Percentiles rank a stretch among this genome's conserved stretches.
Conservation (phyloP, 37 sponge, comb jelly and placozoan species). For the Crambe crambe region DNA sequence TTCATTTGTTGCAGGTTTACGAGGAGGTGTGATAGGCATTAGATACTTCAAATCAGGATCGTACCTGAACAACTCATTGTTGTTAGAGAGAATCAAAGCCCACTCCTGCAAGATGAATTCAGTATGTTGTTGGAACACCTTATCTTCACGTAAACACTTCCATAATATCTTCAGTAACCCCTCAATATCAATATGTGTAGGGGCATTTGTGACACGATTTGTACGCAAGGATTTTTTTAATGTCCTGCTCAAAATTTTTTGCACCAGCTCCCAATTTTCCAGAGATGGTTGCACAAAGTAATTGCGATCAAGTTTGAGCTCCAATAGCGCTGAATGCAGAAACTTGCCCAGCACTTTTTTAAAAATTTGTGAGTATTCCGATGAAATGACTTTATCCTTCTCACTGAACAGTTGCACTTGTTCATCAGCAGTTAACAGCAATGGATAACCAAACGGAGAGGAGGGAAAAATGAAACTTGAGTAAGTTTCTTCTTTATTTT, state of each 20-base stretch:
- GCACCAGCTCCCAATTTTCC: neutral
- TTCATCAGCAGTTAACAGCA: neutral
- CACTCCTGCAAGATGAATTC: neutral
- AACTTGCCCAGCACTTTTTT: too few relatives aligned
- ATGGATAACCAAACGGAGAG: neutral
- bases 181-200: too few relatives aligned
- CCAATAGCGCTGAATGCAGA: too few relatives aligned
- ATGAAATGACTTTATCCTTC: neutral
- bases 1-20: neutral
- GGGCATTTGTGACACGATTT: too few relatives aligned
- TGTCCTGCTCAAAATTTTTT: neutral
- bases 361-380: neutral
- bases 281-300: neutral
- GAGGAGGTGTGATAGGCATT: slow-evolving; percentile 6
- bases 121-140: neutral
- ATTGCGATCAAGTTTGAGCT: neutral
- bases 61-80: neutral
- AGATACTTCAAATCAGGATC: neutral
- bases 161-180: too few relatives aligned
- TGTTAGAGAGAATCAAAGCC: neutral
- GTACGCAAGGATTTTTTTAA: neutral
- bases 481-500: neutral
- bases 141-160: neutral
- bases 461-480: neutral
- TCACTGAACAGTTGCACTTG: neutral